These are phyloP conservation scores for Campoletis raptor DNA, from an alignment of 2,888 invertebrate species.

Conservation along the genomic window DNA sequence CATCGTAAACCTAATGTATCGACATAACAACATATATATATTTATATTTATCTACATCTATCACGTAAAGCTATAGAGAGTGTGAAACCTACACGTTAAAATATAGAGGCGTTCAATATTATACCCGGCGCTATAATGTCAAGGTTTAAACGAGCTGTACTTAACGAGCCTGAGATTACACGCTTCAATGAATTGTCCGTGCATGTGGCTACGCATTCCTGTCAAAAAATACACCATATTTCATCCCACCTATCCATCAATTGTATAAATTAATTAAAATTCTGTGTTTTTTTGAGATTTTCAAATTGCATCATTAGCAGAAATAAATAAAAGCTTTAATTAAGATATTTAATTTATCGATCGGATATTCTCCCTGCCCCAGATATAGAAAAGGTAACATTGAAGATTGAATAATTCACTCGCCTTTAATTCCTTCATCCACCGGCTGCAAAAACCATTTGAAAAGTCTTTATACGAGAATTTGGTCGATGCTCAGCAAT, in stretches of 20 bases:
- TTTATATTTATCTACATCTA: not conserved
- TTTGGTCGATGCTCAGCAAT: conserved; percentile 27
- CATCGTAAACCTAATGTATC: conserved; percentile 14
- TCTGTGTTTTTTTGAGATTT: not conserved
- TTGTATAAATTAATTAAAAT: not conserved
- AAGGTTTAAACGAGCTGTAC: conserved; percentile 61
- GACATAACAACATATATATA: not conserved
- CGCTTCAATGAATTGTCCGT: conserved; percentile 56
- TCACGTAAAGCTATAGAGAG: conserved; percentile 47
- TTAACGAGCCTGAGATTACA: conserved; percentile 59
- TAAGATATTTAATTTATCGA: conserved; percentile 1
- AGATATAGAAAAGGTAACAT: not conserved
- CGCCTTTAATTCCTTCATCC: conserved; percentile 5
- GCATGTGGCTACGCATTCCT: conserved; percentile 28
- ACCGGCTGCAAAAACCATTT: conserved; percentile 9
- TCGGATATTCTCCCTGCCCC: conserved; percentile 16
- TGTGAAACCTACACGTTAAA: conserved; percentile 52
- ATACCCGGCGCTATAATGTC: conserved; percentile 59
- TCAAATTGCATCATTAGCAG: not conserved
- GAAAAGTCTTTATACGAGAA: conserved; percentile 17
- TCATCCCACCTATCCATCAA: conserved; percentile 20
- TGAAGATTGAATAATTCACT: conserved; percentile 37
- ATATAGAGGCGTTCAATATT: conserved; percentile 31
- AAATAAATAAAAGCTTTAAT: conserved; percentile 32
- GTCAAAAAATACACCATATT: conserved; percentile 40